Evolutionary conservation across 2,113 vertebrate species (phyloP).

Genomic region (Mus pahari): DNA sequence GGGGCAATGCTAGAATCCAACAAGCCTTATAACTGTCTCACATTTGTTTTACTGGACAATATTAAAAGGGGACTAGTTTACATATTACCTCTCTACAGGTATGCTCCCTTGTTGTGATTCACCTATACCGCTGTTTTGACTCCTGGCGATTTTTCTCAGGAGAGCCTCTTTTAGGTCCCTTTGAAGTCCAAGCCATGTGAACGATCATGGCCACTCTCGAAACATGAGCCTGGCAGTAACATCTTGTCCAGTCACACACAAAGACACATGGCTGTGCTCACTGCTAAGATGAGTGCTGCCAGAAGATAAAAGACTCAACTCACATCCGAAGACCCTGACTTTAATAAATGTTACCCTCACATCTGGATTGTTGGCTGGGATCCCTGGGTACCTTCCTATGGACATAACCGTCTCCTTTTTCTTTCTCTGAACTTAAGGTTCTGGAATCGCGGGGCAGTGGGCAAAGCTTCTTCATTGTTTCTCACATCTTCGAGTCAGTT

Average conservation of each 20-base stretch:
- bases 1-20: neutral
- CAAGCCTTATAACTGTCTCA: neutral
- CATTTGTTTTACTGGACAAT: neutral
- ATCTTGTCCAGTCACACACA: conserved; percentile 71
- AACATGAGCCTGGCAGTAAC: conserved; percentile 64
- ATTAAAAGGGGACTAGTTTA: neutral
- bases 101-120: neutral
- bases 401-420: conserved; percentile 40
- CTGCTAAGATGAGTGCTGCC: conserved; percentile 40
- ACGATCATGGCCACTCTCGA: neutral
- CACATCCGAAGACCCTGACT: conserved; percentile 58
- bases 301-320: conserved; percentile 72
- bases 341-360: conserved; percentile 65
- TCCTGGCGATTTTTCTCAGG: neutral
- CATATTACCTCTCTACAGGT: neutral
- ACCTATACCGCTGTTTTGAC: neutral
- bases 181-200: neutral
- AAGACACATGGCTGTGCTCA: conserved; percentile 70
- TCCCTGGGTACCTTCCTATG: conserved; percentile 55
- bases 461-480: conserved; percentile 34
- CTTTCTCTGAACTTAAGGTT: conserved; percentile 41
- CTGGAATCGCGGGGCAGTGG: neutral
- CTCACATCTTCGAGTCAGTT: conserved; percentile 62
- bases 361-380: conserved; percentile 62
- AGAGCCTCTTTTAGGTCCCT: neutral